Evolutionary conservation across 2,113 vertebrate genomes (phyloP).

Genomic region (Eonycteris spelaea): DNA sequence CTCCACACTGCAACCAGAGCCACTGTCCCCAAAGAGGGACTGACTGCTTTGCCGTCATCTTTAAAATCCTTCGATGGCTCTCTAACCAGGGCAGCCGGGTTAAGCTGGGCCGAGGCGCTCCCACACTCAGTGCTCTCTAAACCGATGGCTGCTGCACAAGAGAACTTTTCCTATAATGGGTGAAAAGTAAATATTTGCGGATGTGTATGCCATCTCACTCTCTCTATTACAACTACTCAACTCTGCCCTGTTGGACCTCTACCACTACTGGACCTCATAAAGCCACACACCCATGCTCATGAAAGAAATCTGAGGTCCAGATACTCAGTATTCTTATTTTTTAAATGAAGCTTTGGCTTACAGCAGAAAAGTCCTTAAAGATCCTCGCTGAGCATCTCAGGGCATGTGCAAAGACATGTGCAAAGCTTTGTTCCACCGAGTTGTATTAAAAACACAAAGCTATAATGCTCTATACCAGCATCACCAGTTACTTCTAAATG

Average conservation of each 20-base stretch:
- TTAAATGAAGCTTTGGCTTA: neutral
- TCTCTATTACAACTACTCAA: neutral
- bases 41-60: neutral
- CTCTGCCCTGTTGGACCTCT: neutral
- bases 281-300: neutral
- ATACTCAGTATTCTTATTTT: neutral
- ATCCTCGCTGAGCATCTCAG: neutral
- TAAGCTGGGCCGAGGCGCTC: neutral
- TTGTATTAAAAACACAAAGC: conserved; percentile 12
- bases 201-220: neutral
- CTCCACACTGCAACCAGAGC: neutral
- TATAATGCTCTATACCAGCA: neutral
- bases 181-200: neutral
- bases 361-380: neutral
- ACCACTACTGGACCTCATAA: neutral
- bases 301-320: neutral
- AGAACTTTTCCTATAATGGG: neutral
- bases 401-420: neutral
- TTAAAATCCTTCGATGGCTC: neutral
- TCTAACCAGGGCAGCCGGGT: neutral
- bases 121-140: neutral
- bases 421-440: neutral
- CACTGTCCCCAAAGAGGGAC: neutral
- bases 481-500: conserved; percentile 31
- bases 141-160: too few relatives aligned